Evolutionary conservation across 2,888 invertebrate species (phyloP).

Genomic region (Sicus ferrugineus): DNA sequence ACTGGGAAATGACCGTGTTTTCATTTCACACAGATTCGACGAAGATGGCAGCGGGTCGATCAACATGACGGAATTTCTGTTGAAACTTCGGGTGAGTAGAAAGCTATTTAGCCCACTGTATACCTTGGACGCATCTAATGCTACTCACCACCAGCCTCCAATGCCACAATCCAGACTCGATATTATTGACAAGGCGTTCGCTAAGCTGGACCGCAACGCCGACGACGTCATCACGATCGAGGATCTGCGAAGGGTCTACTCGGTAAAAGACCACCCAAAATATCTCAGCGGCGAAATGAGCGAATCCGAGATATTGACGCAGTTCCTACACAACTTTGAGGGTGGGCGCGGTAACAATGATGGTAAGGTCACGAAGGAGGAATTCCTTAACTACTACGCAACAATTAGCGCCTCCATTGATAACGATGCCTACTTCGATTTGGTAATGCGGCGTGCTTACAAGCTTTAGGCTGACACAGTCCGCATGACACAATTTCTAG

Average conservation of each 20-base stretch:
- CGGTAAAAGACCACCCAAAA: no score
- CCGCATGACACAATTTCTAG: no score
- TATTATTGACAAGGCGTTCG: constrained; percentile 82
- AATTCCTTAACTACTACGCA: no score
- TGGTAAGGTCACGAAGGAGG: no score
- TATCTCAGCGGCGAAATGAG: no score
- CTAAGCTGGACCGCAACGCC: constrained; percentile 85
- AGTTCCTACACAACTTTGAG: no score
- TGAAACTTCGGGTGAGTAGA: constrained; percentile 77
- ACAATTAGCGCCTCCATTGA: no score
- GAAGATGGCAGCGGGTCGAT: constrained; percentile 82
- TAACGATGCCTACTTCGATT: no score
- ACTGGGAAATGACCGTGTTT: background rate
- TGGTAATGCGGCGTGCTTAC: no score
- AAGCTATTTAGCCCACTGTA: background rate
- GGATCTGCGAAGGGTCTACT: constrained; percentile 80
- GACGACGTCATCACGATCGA: constrained; percentile 82
- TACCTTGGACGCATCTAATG: background rate
- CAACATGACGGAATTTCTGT: constrained; percentile 88
- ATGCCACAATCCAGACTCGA: constrained; percentile 78
- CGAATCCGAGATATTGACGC: no score
- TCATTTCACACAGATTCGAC: constrained; percentile 70
- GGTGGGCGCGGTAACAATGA: no score
- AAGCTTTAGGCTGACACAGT: no score
- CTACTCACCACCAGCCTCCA: constrained; percentile 72